phyloP scores from a whole-genome alignment of 2,797 vertebrate genomes.

The Borostomias antarcticus region DNA sequence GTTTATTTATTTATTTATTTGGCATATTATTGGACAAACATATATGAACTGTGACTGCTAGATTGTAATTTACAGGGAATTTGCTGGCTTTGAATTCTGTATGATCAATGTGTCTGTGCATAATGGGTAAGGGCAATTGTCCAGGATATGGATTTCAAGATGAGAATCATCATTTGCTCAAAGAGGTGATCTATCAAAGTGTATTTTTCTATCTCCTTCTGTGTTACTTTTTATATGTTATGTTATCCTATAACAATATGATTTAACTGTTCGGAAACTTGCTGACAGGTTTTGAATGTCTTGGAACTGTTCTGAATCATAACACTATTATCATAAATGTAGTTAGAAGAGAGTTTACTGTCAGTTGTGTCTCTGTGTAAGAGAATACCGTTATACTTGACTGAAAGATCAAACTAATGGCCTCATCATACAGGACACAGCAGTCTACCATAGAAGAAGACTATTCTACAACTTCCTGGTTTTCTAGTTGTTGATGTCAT shows the following conservation, averaged over 20 bases:
- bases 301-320: background rate
- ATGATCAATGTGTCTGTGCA: background rate
- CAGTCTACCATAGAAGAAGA: background rate
- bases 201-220: constrained; percentile 1
- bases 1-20: background rate
- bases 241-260: constrained; percentile 3
- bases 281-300: background rate
- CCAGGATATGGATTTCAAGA: background rate
- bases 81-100: background rate
- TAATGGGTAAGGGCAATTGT: background rate
- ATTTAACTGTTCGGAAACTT: background rate
- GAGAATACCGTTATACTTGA: background rate
- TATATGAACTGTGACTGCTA: background rate
- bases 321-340: background rate
- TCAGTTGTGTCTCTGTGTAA: background rate
- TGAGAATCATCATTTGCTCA: background rate
- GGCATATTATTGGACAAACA: too few species aligned
- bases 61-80: background rate
- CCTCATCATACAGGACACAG: background rate
- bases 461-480: background rate
- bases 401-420: background rate
- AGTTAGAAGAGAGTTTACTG: background rate
- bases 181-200: background rate
- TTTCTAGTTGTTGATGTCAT: background rate
- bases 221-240: background rate